phyloP scores from a whole-genome alignment of 2,797 vertebrate genomes.

The Neostethus bicornis region DNA sequence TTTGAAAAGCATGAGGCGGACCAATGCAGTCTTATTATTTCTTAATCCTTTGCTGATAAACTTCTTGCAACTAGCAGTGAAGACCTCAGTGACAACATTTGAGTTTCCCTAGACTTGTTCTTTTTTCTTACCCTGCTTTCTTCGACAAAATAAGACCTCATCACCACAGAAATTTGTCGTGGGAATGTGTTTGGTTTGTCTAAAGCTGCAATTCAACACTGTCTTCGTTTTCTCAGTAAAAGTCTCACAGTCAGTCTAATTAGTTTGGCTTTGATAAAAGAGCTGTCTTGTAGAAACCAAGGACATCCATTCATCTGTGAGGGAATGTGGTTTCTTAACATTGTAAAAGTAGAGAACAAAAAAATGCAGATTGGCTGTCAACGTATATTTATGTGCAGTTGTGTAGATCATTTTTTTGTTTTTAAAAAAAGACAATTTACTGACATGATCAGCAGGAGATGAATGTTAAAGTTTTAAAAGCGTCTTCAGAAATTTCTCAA shows the following conservation, averaged over 20 bases:
- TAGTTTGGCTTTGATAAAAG: conserved; percentile 71
- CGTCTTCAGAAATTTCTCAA: too few species aligned
- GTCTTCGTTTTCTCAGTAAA: conserved; percentile 62
- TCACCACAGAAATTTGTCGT: conserved; percentile 56
- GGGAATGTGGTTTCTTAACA: conserved; percentile 50
- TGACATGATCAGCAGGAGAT: conserved; percentile 10
- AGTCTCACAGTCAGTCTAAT: conserved; percentile 68
- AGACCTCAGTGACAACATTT: conserved; percentile 9
- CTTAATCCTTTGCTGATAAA: conserved; percentile 3
- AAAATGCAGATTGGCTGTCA: conserved; percentile 17
- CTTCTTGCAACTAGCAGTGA: conserved; percentile 25
- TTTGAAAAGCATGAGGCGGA: too few species aligned
- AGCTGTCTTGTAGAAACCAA: conserved; percentile 51
- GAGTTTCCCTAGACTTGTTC: conserved; percentile 37
- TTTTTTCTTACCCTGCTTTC: conserved; percentile 69
- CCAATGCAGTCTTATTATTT: background rate
- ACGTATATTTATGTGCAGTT: conserved; percentile 17
- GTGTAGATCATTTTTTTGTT: too few species aligned
- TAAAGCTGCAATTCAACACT: conserved; percentile 53
- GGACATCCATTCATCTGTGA: conserved; percentile 56
- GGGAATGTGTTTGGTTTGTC: conserved; percentile 40
- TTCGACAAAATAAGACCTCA: conserved; percentile 64
- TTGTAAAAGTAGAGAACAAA: conserved; percentile 25
- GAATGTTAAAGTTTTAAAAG: conserved; percentile 5
- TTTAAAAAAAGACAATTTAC: conserved; percentile 11